Conservation (phyloP, 2,797 vertebrate species). For the Karalla daura region DNA sequence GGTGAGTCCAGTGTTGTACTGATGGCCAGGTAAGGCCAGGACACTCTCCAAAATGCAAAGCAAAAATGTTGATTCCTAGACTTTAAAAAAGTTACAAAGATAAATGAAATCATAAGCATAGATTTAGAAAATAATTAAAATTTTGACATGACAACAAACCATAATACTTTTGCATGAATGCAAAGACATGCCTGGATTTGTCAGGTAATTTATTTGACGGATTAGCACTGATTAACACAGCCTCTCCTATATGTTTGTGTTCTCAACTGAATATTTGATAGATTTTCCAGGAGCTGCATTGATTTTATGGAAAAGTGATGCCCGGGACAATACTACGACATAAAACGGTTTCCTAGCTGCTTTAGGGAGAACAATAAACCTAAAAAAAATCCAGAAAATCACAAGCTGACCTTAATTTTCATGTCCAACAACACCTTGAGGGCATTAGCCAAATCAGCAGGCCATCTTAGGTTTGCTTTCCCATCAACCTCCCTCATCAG, state of each 20-base stretch:
- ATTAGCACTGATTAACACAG: background rate
- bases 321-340: no score
- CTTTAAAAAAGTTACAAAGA: background rate
- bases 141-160: background rate
- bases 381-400: background rate
- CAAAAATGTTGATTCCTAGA: no score
- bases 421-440: slow-evolving; percentile 11
- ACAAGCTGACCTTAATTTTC: slow-evolving; percentile 6
- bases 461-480: slow-evolving; percentile 27
- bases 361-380: no score
- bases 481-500: slow-evolving; percentile 51
- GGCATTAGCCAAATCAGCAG: slow-evolving; percentile 21
- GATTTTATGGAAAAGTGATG: no score
- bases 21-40: background rate
- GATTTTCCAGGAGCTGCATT: background rate
- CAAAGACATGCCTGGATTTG: background rate
- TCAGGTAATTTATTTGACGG: background rate
- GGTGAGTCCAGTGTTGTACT: no score
- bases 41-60: background rate
- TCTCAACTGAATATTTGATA: background rate
- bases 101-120: background rate
- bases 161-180: background rate
- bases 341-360: no score
- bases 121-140: background rate
- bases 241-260: background rate